Percentiles rank a stretch among this genome's conserved stretches.
Evolutionary conservation across 2,113 vertebrate species (phyloP).

Genomic region (Phrynocephalus versicolor): DNA sequence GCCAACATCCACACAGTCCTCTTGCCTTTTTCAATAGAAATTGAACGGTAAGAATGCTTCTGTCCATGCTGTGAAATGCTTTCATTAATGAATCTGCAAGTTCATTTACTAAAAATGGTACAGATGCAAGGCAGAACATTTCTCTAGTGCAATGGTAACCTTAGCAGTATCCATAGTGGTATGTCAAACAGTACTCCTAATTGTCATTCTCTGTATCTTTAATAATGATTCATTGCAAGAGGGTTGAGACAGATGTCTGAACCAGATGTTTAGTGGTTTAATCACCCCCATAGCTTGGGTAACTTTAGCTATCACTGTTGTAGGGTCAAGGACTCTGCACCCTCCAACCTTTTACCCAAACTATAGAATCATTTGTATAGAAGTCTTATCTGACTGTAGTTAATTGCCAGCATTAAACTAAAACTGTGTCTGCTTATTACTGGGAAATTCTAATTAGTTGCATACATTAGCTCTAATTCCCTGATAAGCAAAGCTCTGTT

Average conservation of each 20-base stretch:
- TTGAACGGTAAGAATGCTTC: neutral
- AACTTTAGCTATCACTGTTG: slow-evolving; percentile 9
- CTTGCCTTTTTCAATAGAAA: no score
- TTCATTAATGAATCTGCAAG: neutral
- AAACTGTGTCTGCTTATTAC: neutral
- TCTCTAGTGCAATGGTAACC: neutral
- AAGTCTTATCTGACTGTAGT: slow-evolving; percentile 16
- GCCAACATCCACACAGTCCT: neutral
- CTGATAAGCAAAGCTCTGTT: slow-evolving; percentile 12
- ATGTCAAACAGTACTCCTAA: neutral
- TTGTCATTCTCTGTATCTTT: neutral
- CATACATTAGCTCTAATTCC: slow-evolving; percentile 13
- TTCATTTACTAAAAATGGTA: neutral
- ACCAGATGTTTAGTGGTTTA: neutral
- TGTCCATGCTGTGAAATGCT: no score
- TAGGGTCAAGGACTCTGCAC: neutral
- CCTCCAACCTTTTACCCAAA: neutral
- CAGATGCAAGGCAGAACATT: neutral
- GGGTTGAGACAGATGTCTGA: neutral
- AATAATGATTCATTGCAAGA: neutral
- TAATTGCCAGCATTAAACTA: neutral
- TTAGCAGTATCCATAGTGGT: neutral
- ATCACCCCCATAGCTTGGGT: neutral
- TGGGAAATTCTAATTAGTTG: slow-evolving; percentile 2
- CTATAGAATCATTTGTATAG: rapidly evolving